phyloP scores from a whole-genome alignment of 92 coral and sea anemone species.

The Parazoanthus swiftii region DNA sequence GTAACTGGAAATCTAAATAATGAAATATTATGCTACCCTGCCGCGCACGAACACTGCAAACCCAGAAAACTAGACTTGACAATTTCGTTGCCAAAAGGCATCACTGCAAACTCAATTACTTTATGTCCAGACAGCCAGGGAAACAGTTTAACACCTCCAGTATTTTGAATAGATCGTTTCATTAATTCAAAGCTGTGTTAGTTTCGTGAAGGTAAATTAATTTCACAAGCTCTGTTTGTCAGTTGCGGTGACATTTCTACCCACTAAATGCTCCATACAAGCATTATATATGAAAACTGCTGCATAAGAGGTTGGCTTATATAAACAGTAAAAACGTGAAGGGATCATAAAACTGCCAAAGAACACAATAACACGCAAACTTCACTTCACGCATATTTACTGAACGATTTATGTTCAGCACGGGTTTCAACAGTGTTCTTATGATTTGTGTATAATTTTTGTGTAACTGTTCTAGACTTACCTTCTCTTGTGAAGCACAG shows the following conservation, averaged over 20 bases:
- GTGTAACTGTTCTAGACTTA: conserved; percentile 25
- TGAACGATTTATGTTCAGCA: background rate
- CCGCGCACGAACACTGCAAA: conserved; percentile 17
- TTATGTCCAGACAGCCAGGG: background rate
- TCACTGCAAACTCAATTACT: background rate
- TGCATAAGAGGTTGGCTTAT: background rate
- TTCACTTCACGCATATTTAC: conserved; percentile 7
- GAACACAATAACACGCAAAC: conserved; percentile 13
- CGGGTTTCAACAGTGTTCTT: background rate
- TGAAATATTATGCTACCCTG: conserved; percentile 11
- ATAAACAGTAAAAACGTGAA: conserved; percentile 13
- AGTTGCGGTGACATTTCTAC: conserved; percentile 22
- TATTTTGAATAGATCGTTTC: background rate
- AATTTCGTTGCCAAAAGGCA: background rate
- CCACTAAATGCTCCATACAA: background rate
- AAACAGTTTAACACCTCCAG: too few relatives aligned
- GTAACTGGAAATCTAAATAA: background rate
- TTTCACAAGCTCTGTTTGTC: background rate
- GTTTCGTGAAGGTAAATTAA: conserved; percentile 9
- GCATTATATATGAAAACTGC: background rate
- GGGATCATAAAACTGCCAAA: conserved; percentile 28
- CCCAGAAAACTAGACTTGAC: background rate
- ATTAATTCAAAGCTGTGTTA: background rate
- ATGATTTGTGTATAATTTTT: conserved; percentile 3
- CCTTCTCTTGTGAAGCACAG: conserved; percentile 45